Evolutionary conservation across 2,113 vertebrate species (phyloP).

Genomic region (Aspidoscelis tigris): DNA sequence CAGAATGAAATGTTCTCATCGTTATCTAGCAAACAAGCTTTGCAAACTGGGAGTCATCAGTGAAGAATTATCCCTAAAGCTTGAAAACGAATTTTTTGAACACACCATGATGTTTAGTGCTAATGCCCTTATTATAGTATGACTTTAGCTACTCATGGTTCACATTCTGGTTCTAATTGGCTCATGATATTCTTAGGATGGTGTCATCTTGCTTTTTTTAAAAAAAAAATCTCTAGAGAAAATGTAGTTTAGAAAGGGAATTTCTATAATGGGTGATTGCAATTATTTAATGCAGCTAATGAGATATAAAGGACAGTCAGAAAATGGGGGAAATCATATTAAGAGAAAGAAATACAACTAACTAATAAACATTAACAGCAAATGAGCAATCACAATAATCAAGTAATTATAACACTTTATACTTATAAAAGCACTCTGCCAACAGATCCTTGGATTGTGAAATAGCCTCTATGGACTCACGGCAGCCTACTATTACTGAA

Average conservation of each 20-base stretch:
- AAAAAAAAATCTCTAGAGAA: constrained; percentile 41
- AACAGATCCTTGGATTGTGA: neutral
- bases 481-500: neutral
- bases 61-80: constrained; percentile 62
- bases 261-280: constrained; percentile 65
- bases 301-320: constrained; percentile 37
- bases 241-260: constrained; percentile 39
- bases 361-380: constrained; percentile 12
- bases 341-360: constrained; percentile 27
- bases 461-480: neutral
- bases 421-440: neutral
- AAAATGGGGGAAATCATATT: neutral
- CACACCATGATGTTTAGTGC: constrained; percentile 38
- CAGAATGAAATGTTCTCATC: constrained; percentile 55
- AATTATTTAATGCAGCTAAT: constrained; percentile 54
- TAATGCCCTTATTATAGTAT: constrained; percentile 53
- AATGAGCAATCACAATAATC: neutral
- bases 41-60: constrained; percentile 57
- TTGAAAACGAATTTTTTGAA: constrained; percentile 62
- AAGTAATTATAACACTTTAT: constrained; percentile 36
- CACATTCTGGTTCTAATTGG: constrained; percentile 15
- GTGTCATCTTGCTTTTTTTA: neutral
- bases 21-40: constrained; percentile 67
- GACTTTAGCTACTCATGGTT: constrained; percentile 45
- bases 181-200: constrained; percentile 43